Evolutionary conservation across 2,888 invertebrate genomes (phyloP), one percentile per base, ranked within the genome.

Genomic region (Calameuta pallipes): DNA sequence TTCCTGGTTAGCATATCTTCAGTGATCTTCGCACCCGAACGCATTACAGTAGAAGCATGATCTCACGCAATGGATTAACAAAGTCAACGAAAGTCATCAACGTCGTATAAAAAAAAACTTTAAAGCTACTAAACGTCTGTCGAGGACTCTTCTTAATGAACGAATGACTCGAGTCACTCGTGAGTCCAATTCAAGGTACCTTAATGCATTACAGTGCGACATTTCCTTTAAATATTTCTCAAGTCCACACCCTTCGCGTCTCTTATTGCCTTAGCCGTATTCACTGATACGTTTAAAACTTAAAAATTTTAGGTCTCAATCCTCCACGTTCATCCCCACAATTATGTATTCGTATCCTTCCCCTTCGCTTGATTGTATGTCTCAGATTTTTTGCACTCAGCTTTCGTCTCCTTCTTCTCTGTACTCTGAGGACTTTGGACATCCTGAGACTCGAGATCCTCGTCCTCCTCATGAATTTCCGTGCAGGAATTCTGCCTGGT

Each of bases 401-500:
- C 75, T 34, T n/a, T 34, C 33, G 80, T 81, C 77, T 78, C 76
- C 80, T 78, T 77, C n/a, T 80, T 83, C 41, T 87, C 85, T 41
- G 87, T 86, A 34, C 86, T 85, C 36, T 23, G 56, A 23, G 56
- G 56, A 56, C 6, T 23, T 56, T 56, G 23, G 23, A 9, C 56
- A 56, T 23, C 56, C 56, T 56, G 56, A 56, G 23, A 56, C 23
- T 56, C 56, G 9, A 87, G 88, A 78, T 92, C 91, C 76, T 92
- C 92, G 31, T 92, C 92, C 79, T 93, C 93, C 83, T 93, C 93
- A 83, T 92, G 92, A 80, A 93, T 92, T 83, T 93, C 92, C 76
- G 92, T 91, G 83, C 92, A 91, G 80, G 92, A 91, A 83, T 92
- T 92, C n/a, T 92, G 91, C 33, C 92, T 91, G n/a, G 92, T 91